Percentiles rank a stretch among this genome's conserved stretches.
Conservation (phyloP, 2,888 invertebrate genomes). For the Rhorus exstirpatorius region DNA sequence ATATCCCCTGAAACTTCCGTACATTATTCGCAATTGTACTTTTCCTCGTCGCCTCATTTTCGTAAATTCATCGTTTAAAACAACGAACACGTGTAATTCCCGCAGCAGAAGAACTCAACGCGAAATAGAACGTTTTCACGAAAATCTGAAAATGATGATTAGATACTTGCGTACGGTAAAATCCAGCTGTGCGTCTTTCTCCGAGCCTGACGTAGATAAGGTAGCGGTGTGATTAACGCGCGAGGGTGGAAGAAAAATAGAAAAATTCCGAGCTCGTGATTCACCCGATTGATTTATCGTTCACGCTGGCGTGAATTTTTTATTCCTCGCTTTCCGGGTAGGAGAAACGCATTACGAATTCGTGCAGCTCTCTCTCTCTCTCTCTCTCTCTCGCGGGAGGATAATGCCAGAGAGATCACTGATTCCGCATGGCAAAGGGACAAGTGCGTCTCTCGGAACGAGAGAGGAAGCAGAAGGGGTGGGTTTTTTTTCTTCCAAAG, state of each 20-base stretch:
- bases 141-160: constrained; percentile 55
- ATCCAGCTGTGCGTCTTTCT: constrained; percentile 10
- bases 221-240: constrained; percentile 14
- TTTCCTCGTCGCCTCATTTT: no score
- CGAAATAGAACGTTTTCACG: not conserved
- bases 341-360: constrained; percentile 59
- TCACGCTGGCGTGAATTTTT: constrained; percentile 47
- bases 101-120: no score
- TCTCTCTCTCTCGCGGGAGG: not conserved
- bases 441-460: constrained; percentile 26
- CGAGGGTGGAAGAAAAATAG: constrained; percentile 21
- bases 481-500: constrained; percentile 40
- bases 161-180: constrained; percentile 19
- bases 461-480: constrained; percentile 8
- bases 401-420: constrained; percentile 69
- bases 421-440: constrained; percentile 52
- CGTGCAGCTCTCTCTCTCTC: not conserved
- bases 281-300: constrained; percentile 68
- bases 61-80: no score
- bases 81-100: no score
- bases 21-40: not conserved
- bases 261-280: constrained; percentile 57
- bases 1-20: not conserved
- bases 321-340: constrained; percentile 50
- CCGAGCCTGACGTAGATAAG: constrained; percentile 49